Evolutionary conservation across 2,113 vertebrate genomes (phyloP).

Genomic region (Saccopteryx bilineata): DNA sequence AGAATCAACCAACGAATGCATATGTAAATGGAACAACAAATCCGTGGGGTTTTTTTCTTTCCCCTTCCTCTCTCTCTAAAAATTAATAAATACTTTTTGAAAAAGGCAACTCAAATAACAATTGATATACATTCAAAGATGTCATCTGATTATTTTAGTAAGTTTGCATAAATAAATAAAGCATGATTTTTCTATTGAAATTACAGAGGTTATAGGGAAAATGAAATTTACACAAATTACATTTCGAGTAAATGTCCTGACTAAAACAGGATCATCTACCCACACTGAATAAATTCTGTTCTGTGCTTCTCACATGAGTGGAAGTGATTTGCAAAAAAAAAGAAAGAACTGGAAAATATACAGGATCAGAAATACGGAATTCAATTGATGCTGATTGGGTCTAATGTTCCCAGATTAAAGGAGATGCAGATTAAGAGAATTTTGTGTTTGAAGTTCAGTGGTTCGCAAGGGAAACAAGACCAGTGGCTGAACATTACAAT

Average conservation of each 20-base stretch:
- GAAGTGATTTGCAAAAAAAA: background rate
- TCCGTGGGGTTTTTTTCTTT: too few species aligned
- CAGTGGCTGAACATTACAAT: background rate
- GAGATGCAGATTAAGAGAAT: background rate
- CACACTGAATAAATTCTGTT: constrained; percentile 15
- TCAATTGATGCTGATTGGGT: background rate
- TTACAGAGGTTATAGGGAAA: background rate
- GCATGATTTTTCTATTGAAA: constrained; percentile 12
- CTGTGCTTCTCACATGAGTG: background rate
- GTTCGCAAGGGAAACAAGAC: background rate
- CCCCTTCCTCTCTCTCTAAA: too few species aligned
- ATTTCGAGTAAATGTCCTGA: background rate
- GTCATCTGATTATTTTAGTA: constrained; percentile 1
- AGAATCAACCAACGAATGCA: too few species aligned
- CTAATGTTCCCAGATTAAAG: background rate
- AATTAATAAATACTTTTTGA: too few species aligned
- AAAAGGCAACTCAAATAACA: constrained; percentile 9
- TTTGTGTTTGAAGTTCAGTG: background rate
- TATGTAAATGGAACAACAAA: too few species aligned
- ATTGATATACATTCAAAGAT: background rate
- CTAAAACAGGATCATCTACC: background rate
- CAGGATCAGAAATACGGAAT: background rate
- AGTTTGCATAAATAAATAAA: background rate
- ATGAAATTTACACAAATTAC: constrained; percentile 30
- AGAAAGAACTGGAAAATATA: background rate